Conservation (phyloP, 2,797 vertebrate genomes). For the Sebastes iracundus region DNA sequence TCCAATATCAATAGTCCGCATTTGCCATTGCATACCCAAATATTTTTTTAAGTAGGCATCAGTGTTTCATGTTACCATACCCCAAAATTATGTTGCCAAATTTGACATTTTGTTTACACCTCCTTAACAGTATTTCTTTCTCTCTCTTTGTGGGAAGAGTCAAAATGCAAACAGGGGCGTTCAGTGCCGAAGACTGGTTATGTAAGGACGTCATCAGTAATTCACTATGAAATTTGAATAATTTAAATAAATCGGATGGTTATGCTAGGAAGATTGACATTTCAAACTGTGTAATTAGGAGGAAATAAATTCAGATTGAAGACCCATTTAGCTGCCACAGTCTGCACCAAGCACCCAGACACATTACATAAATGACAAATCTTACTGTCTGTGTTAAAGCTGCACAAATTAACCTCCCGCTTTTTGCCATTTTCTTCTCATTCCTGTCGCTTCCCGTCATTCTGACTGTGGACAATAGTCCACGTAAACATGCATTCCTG, state of each 20-base stretch:
- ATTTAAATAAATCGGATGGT: background rate
- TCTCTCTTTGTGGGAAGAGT: slow-evolving; percentile 40
- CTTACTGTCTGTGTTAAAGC: slow-evolving; percentile 46
- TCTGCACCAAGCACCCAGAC: slow-evolving; percentile 21
- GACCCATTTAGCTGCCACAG: slow-evolving; percentile 38
- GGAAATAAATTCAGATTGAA: slow-evolving; percentile 16
- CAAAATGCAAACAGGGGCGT: slow-evolving; percentile 43
- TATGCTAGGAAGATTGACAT: background rate
- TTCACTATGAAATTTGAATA: slow-evolving; percentile 23
- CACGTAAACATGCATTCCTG: slow-evolving; percentile 45
- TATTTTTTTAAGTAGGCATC: slow-evolving; percentile 63
- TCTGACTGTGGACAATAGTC: slow-evolving; percentile 35
- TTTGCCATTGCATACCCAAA: slow-evolving; percentile 43
- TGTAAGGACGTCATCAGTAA: slow-evolving; percentile 6
- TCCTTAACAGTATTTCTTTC: slow-evolving; percentile 71
- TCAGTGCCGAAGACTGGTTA: slow-evolving; percentile 35
- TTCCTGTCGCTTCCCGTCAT: slow-evolving; percentile 28
- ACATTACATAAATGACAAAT: slow-evolving; percentile 9
- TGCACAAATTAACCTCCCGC: slow-evolving; percentile 21
- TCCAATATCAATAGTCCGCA: slow-evolving; percentile 48
- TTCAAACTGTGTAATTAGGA: slow-evolving; percentile 13
- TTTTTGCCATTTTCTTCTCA: slow-evolving; percentile 16
- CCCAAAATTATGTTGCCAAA: slow-evolving; percentile 75
- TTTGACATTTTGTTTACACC: slow-evolving; percentile 66
- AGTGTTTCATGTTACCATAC: slow-evolving; percentile 59